A percentile compares a stretch with the other conserved stretches of the same genome.
Conservation (phyloP, 2,797 vertebrate genomes). For the Eurystomus glaucurus region DNA sequence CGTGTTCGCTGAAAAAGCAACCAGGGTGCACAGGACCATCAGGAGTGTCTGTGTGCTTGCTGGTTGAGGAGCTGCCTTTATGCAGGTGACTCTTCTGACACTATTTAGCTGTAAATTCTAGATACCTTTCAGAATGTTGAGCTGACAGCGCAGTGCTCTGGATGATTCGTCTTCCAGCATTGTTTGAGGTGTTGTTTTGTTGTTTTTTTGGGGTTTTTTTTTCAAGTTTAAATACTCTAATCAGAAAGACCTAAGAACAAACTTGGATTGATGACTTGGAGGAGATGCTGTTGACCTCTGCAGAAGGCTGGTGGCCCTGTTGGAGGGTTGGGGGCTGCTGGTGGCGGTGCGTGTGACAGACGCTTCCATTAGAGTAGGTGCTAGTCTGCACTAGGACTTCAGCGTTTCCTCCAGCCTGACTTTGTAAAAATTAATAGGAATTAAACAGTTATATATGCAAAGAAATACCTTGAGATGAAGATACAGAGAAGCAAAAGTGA, state of each 20-base stretch:
- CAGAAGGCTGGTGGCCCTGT: neutral
- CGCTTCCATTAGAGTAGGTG: neutral
- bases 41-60: neutral
- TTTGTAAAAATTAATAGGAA: neutral
- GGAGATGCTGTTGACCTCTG: neutral
- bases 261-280: neutral
- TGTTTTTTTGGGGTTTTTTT: neutral
- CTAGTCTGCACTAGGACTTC: neutral
- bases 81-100: neutral
- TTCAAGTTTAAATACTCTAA: neutral
- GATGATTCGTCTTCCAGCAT: neutral
- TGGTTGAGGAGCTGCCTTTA: neutral
- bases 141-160: neutral
- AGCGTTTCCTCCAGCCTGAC: neutral
- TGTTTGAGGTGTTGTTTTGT: neutral
- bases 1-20: neutral
- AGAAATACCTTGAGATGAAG: neutral
- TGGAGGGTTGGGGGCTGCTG: neutral
- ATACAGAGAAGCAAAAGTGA: neutral
- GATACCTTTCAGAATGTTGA: neutral
- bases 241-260: neutral
- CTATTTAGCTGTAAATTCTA: neutral
- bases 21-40: neutral
- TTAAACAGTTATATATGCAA: neutral
- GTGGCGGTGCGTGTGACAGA: neutral